Evolutionary conservation across 2,113 vertebrate genomes (phyloP).

Genomic region (Bos javanicus): DNA sequence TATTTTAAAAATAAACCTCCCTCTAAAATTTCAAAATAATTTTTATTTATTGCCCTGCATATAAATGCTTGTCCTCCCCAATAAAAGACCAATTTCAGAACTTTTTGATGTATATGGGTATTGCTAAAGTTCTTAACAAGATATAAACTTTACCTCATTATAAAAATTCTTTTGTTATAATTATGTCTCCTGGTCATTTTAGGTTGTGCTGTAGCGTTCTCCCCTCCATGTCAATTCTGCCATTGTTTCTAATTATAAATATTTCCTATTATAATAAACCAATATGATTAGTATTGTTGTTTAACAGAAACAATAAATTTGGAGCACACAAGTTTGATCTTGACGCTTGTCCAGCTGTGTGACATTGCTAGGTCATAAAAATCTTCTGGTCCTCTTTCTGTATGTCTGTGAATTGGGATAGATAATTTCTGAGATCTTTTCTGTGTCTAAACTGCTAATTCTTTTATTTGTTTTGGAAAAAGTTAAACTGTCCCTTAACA

Average conservation of each 20-base stretch:
- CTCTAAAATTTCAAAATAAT: neutral
- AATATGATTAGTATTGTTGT: neutral
- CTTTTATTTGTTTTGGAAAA: neutral
- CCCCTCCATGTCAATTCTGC: neutral
- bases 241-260: neutral
- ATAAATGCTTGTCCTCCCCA: neutral
- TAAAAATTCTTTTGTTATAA: neutral
- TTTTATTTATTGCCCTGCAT: neutral
- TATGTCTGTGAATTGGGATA: neutral
- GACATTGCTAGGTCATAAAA: neutral
- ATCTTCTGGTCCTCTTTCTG: neutral
- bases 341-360: neutral
- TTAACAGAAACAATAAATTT: neutral
- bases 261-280: neutral
- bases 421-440: neutral
- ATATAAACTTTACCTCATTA: neutral
- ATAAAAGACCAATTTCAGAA: neutral
- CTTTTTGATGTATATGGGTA: neutral
- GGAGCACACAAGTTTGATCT: neutral
- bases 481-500: neutral
- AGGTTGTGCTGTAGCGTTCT: neutral
- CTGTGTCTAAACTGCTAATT: neutral
- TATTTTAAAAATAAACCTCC: neutral
- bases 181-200: neutral
- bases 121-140: neutral